These are phyloP conservation scores for Dione vanillae DNA, from an alignment of 2,888 invertebrate species.

Conservation along the genomic window DNA sequence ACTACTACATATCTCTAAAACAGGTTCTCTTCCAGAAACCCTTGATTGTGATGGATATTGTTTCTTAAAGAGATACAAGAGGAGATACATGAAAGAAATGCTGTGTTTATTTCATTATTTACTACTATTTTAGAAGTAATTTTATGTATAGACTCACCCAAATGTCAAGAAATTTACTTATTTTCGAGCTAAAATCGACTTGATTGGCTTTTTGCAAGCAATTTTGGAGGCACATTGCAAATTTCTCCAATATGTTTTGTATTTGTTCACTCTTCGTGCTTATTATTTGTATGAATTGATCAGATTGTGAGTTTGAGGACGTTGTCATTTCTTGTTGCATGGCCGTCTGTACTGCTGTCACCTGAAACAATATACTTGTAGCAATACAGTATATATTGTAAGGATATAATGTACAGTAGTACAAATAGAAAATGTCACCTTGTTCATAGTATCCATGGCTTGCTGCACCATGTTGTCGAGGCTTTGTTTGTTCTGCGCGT, in stretches of 20 bases:
- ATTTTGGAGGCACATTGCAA: constrained; percentile 2
- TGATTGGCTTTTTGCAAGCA: constrained; percentile 27
- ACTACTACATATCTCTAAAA: no score
- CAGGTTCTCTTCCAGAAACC: no score
- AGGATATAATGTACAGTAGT: no score
- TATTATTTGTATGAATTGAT: constrained; percentile 5
- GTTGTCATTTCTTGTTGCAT: constrained; percentile 27
- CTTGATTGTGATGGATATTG: no score
- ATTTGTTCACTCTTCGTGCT: neutral
- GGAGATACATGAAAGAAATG: no score
- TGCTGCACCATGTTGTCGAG: constrained; percentile 58
- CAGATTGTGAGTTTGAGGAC: neutral
- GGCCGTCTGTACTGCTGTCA: constrained; percentile 19
- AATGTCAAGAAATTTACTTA: constrained; percentile 21
- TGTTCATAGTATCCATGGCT: constrained; percentile 55
- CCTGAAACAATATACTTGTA: no score
- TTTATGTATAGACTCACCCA: constrained; percentile 23
- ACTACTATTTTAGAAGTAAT: no score
- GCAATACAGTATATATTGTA: no score
- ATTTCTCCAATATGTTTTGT: constrained; percentile 23
- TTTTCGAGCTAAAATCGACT: constrained; percentile 22
- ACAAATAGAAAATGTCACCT: constrained; percentile 53
- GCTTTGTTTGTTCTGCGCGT: constrained; percentile 56
- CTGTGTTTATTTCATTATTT: no score
- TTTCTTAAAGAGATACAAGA: no score